Evolutionary conservation across 2,888 invertebrate species (phyloP), one percentile per base, ranked within the genome.

Genomic region (Adineta ricciae): DNA sequence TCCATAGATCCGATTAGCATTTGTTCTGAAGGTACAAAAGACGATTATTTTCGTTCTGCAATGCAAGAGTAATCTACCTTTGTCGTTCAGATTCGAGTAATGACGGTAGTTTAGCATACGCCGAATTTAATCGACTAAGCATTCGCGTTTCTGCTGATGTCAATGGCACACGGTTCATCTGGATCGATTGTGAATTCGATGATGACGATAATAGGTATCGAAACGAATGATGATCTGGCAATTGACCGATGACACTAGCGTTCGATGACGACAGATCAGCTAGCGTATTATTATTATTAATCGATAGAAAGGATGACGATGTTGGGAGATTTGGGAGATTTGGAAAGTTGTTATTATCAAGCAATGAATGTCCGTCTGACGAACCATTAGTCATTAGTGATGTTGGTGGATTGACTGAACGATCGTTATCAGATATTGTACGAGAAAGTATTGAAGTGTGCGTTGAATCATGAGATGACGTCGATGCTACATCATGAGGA

Each of bases 81-180:
- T 78, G 78, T n/a, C 78, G 78, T 78, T 78, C 78, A 41, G 78
- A 38, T 78, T 78, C 78, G 38, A 78, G n/a, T 14, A 78, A 78
- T n/a, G 78, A 78, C 41, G 78, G 78, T 78, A 78, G 41, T 78
- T 78, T 78, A 24, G 24, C 41, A 19, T 78, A 78, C 5, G 78
- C 78, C 7, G 41, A 38, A 41, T 41, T 78, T 11, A 78, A 41
- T 41, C 78, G 24, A 41, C 41, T 38, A 19, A 78, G 41, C 78
- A 78, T 78, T 78, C 78, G 38, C 9, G 32, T n/a, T 78, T 78
- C 78, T 24, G 78, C 78, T 78, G 41, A 1, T 41, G 78, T 78
- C 4, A 78, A 78, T 78, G 78, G 78, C 9, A 78, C 78, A 78
- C 78, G 78, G n/a, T 41, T 38, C 4, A 41, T 78, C 41, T 38